phyloP scores from a whole-genome alignment of 1,140 invertebrate genomes.

The Hylyphantes graminicola region DNA sequence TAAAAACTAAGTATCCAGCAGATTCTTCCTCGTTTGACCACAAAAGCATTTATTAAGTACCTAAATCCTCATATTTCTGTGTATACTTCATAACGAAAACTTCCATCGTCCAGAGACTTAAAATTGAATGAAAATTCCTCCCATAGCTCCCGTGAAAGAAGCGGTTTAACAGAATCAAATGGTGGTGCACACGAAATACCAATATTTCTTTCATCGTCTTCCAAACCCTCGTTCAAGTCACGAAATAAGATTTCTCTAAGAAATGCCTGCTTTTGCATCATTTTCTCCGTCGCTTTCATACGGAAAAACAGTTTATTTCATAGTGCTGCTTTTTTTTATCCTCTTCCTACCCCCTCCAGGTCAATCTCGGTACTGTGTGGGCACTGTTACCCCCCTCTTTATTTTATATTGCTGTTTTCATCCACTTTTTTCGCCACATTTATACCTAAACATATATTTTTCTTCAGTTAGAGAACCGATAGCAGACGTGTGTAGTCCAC shows the following conservation, averaged over 20 bases:
- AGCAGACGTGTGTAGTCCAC: conserved; percentile 32
- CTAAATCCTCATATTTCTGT: background rate
- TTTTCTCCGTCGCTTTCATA: conserved; percentile 31
- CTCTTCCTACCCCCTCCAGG: background rate
- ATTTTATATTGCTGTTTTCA: conserved; percentile 29
- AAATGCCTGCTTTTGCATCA: conserved; percentile 25
- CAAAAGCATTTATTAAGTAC: background rate
- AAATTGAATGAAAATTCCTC: background rate
- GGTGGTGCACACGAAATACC: conserved; percentile 24
- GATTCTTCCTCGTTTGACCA: background rate
- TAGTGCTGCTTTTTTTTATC: conserved; percentile 9
- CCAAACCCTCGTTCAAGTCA: conserved; percentile 18
- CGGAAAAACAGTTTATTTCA: conserved; percentile 29
- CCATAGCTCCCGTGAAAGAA: background rate
- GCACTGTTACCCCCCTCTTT: conserved; percentile 20
- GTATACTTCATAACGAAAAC: background rate
- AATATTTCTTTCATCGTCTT: conserved; percentile 18
- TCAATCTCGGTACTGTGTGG: conserved; percentile 16
- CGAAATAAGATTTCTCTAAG: conserved; percentile 12
- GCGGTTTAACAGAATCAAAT: conserved; percentile 33
- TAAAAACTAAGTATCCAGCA: background rate
- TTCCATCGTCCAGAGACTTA: background rate
- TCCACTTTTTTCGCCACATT: conserved; percentile 5
- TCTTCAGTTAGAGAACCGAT: conserved; percentile 7
- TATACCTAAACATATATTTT: conserved; percentile 36